These are phyloP conservation scores for Atta cephalotes DNA, from an alignment of 1,140 invertebrate genomes.

Conservation along the genomic window DNA sequence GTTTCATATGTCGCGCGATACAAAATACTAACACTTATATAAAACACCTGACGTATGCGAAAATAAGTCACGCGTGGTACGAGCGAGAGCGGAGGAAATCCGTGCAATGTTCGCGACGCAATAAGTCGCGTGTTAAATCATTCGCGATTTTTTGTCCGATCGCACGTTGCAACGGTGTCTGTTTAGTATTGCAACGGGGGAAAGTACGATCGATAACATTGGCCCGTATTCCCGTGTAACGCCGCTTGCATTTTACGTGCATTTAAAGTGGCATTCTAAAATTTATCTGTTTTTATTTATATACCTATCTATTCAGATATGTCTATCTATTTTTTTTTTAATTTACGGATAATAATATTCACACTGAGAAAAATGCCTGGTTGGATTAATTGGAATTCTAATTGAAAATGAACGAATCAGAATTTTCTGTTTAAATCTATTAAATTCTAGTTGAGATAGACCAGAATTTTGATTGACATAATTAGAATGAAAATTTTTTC, in stretches of 20 bases:
- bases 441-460: too few species aligned
- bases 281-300: background rate
- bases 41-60: slow-evolving; percentile 61
- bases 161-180: background rate
- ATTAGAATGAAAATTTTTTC: too few species aligned
- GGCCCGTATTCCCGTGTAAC: slow-evolving; percentile 19
- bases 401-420: too few species aligned
- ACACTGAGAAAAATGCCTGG: too few species aligned
- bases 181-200: slow-evolving; percentile 33
- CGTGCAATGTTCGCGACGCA: slow-evolving; percentile 63
- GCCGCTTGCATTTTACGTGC: background rate
- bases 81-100: slow-evolving; percentile 41
- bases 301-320: background rate
- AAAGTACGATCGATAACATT: slow-evolving; percentile 43
- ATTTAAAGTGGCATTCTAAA: background rate
- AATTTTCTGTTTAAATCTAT: too few species aligned
- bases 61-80: slow-evolving; percentile 50
- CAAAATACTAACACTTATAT: slow-evolving; percentile 17
- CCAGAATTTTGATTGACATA: too few species aligned
- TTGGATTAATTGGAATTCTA: too few species aligned
- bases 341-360: background rate
- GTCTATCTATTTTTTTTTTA: background rate
- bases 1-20: slow-evolving; percentile 40
- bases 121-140: slow-evolving; percentile 50
- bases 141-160: slow-evolving; percentile 34